A percentile compares a stretch with the other conserved stretches of the same genome.
These are phyloP conservation scores for Incurvaria masculella DNA, from an alignment of 2,888 invertebrate genomes.

Conservation along the genomic window DNA sequence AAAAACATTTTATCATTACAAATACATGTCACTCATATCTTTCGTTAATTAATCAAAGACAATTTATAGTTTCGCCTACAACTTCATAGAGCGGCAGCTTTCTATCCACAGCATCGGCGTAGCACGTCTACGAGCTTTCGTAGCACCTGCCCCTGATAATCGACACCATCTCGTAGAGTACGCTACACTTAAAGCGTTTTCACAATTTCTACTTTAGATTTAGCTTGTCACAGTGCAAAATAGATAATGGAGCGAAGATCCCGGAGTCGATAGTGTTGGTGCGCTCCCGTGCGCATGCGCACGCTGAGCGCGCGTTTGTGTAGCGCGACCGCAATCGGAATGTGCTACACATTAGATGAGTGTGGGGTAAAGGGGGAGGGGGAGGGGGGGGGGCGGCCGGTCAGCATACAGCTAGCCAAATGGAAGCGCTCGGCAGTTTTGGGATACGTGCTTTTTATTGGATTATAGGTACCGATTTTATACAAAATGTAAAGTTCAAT, in stretches of 20 bases:
- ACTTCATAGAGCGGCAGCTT: too few relatives aligned
- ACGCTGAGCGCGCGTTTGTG: not conserved
- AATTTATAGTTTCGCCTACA: too few relatives aligned
- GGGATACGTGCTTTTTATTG: too few relatives aligned
- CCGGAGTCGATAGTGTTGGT: not conserved
- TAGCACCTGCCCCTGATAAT: not conserved
- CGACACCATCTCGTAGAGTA: too few relatives aligned
- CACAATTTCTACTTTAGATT: not conserved
- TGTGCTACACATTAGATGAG: conserved; percentile 59
- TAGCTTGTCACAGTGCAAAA: not conserved
- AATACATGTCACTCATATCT: too few relatives aligned
- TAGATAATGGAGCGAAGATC: not conserved
- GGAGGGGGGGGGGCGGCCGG: conserved; percentile 34
- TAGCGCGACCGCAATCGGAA: conserved; percentile 34
- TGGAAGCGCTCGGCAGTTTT: too few relatives aligned
- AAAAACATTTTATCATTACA: too few relatives aligned
- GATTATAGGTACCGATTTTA: too few relatives aligned
- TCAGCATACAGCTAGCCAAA: not conserved
- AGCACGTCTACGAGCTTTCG: not conserved
- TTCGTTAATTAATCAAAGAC: too few relatives aligned
- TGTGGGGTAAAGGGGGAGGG: conserved; percentile 39
- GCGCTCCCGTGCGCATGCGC: too few relatives aligned
- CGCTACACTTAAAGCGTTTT: not conserved
- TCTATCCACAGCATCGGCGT: too few relatives aligned
- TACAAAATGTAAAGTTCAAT: too few relatives aligned